Evolutionary conservation across 2,113 vertebrate genomes (phyloP).

Genomic region (Tricholaema leucomelas): DNA sequence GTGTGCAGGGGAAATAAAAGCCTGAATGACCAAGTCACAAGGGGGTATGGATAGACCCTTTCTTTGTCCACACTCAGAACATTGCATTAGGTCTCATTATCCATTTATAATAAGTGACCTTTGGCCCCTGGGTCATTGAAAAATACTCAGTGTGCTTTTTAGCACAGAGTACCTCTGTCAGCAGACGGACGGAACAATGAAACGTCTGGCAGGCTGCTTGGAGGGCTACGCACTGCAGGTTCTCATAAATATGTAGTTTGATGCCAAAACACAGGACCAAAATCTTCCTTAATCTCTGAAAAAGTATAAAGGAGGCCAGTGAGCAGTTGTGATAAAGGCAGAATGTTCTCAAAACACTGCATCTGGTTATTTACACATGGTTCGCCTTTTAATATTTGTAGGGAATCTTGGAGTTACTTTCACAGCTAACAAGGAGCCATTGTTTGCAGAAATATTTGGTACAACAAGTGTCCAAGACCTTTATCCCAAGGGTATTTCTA

Average conservation of each 20-base stretch:
- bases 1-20: slow-evolving; percentile 83
- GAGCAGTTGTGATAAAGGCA: neutral
- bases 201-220: slow-evolving; percentile 63
- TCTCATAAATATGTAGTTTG: slow-evolving; percentile 58
- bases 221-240: slow-evolving; percentile 49
- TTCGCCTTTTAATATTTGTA: neutral
- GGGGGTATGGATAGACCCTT: slow-evolving; percentile 81
- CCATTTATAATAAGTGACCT: slow-evolving; percentile 88
- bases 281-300: slow-evolving; percentile 28
- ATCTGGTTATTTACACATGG: neutral
- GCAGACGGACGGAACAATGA: slow-evolving; percentile 75
- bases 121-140: slow-evolving; percentile 80
- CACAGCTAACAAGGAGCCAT: slow-evolving; percentile 32
- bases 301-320: neutral
- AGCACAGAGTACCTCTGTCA: slow-evolving; percentile 81
- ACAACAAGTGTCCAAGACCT: slow-evolving; percentile 58
- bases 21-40: slow-evolving; percentile 83
- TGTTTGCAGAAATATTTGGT: slow-evolving; percentile 42
- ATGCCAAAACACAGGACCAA: slow-evolving; percentile 51
- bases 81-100: slow-evolving; percentile 88
- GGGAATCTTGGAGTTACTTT: neutral
- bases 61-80: slow-evolving; percentile 81
- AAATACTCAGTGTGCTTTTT: slow-evolving; percentile 79
- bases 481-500: slow-evolving; percentile 61
- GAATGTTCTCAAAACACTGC: neutral